phyloP scores from a whole-genome alignment of 2,888 invertebrate species.

The Mesochorus sp. region DNA sequence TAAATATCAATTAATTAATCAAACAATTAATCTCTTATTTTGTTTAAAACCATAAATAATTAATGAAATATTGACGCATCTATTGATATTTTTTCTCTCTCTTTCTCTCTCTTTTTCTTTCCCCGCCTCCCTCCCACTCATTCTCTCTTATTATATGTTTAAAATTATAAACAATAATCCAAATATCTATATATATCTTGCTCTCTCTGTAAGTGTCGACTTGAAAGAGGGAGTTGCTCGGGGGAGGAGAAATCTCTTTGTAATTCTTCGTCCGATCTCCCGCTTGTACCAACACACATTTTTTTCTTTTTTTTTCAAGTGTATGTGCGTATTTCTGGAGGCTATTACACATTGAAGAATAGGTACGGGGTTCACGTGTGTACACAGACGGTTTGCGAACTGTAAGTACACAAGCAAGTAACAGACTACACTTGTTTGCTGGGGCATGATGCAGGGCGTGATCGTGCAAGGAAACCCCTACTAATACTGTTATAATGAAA shows the following conservation, averaged over 20 bases:
- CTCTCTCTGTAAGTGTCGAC: slow-evolving; percentile 56
- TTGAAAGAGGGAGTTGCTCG: neutral
- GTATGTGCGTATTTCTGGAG: neutral
- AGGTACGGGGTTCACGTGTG: neutral
- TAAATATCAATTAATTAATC: too few relatives aligned
- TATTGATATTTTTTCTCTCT: too few relatives aligned
- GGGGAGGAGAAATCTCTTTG: slow-evolving; percentile 17
- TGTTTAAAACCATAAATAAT: too few relatives aligned
- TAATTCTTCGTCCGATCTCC: slow-evolving; percentile 20
- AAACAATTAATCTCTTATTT: too few relatives aligned
- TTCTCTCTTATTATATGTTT: too few relatives aligned
- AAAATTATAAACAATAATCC: too few relatives aligned
- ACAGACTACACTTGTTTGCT: slow-evolving; percentile 24
- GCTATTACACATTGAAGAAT: neutral
- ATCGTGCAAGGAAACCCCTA: slow-evolving; percentile 32
- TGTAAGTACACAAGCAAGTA: neutral
- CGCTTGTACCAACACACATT: slow-evolving; percentile 13
- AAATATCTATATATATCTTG: too few relatives aligned
- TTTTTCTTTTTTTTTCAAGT: neutral
- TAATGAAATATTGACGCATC: too few relatives aligned
- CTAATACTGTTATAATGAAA: neutral
- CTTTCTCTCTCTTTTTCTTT: too few relatives aligned
- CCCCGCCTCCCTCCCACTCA: too few relatives aligned
- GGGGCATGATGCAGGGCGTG: slow-evolving; percentile 29
- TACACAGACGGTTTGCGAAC: neutral